Base-by-base conservation (phyloP, 2,888 invertebrate species). In the Napeogenes inachia region DNA sequence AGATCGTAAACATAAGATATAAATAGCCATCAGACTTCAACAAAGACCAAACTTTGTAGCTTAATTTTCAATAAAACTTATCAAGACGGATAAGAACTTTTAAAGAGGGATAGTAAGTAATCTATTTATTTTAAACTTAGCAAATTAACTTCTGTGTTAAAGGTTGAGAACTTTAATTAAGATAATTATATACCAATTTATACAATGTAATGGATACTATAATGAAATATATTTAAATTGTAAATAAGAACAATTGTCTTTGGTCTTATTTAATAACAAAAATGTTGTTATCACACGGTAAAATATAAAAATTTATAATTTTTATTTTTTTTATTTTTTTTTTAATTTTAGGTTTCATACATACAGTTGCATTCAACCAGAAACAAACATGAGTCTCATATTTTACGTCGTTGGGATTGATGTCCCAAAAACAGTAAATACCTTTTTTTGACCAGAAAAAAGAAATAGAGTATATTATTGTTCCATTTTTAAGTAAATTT, bases 1-100 rank as follows among this genome's bases (percentile, higher is more conserved):
- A 30, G 50, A 50, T 50, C 50, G 50, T 50, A 50, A 50, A 30
- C 30, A 33, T 30, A 38, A 30, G 59, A 38, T 42, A 38, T 21
- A 32, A 45, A 57, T 32, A 59, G 32, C 32, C 12, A 45, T 53
- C 38, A 47, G n/a, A 56, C 55, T 57, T 57, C 45, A 82, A 82
- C 79, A 84, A 82, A 80, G 75, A 66, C 66, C 68, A 66, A 67
- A 75, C 79, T 82, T 82, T 82, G 80, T 75, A 79, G 74, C 70
- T 74, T 63, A 64, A 66, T 68, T 66, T 67, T 76, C 74, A 75
- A 80, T 79, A 82, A 82, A 81, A 72, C 71, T 80, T 82, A 85
- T 85, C 83, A 74, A 78, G 84, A 83, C 82, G 68, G 42, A 42
- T 42, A 42, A 42, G 42, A 42, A 42, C 42, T 42, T 42, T 10